Base-by-base conservation (phyloP, 2,888 invertebrate genomes). In the Drepana falcataria region DNA sequence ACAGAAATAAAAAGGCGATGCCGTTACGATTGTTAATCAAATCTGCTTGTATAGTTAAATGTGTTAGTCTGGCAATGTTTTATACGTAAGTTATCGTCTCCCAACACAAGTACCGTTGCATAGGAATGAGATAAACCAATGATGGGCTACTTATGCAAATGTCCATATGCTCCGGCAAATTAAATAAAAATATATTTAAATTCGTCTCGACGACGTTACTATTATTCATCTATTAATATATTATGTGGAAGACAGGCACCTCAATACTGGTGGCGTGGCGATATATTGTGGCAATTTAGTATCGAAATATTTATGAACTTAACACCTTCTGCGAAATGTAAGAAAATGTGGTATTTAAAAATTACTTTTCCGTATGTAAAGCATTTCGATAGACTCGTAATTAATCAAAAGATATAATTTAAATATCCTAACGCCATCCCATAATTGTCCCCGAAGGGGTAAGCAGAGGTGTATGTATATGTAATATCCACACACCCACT, bases 131-230 rank as follows among this genome's bases (percentile, higher is more conserved):
- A 51, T 51, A 51, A 48, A 51, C 51, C 21, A 49, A 49, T 40
- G 37, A 40, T 7, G 51, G 7, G 41, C 51, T 51, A 34, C 41
- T 51, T 51, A 51, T 51, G 51, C 51, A 40, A 51, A 51, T 51
- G 51, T 34, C 6, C 44, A 44, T 9, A 44, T 9, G 9, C 44
- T 9, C 44, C 2, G 9, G 9, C 44, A 9, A 44, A 44, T 44
- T 44, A 44, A 44, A 44, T 44, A 44, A 9, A 44, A 9, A 9
- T 9, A 44, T 44, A 9, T 44, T 44, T 9, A 44, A 9, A 44
- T 44, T 4, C 44, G 44, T 2, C 44, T 44, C 9, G 9, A 44
- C 44, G 9, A 44, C 9, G 9, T 44, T 9, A 44, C 44, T 44
- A 2, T 44, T 44, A 2, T 44, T 44, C 9, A 37, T 1, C 4